Evolutionary conservation across 2,113 vertebrate species (phyloP).

Genomic region (Limnothrissa miodon): DNA sequence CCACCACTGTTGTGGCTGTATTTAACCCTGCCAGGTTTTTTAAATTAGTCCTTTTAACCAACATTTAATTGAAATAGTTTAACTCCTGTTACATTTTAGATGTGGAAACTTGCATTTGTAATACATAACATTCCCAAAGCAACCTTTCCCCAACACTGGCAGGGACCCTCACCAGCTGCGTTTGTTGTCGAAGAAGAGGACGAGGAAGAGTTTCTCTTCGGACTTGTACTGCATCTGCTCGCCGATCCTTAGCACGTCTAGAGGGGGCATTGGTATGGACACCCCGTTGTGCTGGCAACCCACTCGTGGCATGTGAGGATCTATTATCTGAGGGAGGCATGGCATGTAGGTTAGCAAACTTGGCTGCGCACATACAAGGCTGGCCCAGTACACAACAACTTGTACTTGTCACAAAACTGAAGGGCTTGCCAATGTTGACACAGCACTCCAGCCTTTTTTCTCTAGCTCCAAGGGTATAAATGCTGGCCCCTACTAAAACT

Average conservation of each 20-base stretch:
- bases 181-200: conserved; percentile 98
- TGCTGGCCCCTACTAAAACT: conserved; percentile 50
- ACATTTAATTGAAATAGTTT: too few species aligned
- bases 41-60: too few species aligned
- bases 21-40: too few species aligned
- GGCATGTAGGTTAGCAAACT: not conserved
- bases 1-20: too few species aligned
- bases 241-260: conserved; percentile 90
- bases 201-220: conserved; percentile 91
- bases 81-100: too few species aligned
- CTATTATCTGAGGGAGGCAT: conserved; percentile 80
- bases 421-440: conserved; percentile 17
- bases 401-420: not conserved
- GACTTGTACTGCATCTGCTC: conserved; percentile 98
- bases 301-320: conserved; percentile 95
- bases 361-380: not conserved
- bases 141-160: too few species aligned
- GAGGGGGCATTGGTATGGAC: conserved; percentile 91
- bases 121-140: too few species aligned
- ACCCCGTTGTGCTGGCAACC: conserved; percentile 96
- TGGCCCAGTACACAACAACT: conserved; percentile 5
- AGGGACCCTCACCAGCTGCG: conserved; percentile 95
- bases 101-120: too few species aligned
- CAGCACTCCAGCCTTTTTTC: not conserved
- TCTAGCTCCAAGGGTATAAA: conserved; percentile 36